Base-by-base conservation (phyloP, 2,888 invertebrate genomes). In the Auanema freiburgensis region DNA sequence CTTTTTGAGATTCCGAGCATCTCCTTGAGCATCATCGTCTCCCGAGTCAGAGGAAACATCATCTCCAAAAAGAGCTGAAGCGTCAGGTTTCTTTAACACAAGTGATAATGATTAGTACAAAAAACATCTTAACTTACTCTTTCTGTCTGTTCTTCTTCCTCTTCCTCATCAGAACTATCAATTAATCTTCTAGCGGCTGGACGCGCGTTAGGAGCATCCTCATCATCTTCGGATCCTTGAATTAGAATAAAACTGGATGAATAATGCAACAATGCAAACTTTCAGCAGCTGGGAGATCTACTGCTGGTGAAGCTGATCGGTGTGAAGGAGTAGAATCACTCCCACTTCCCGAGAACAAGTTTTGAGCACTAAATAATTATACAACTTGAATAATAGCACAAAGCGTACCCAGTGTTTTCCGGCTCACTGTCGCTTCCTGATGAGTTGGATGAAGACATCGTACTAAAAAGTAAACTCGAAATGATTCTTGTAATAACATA, bases 11-110 rank as follows among this genome's bases (percentile, higher is more conserved):
- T 24, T 21, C 10, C 46, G 46, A 6, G 51, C 63, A 58, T 64
- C 46, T 58, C 69, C 44, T 53, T 63, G 42, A 43, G 64, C 60
- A 56, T 66, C 44, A 59, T 68, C 63, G 60, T n/a, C 52, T 40
- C 18, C 23, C 21, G 59, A 57, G 59, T 68, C 67, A 8, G 69
- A 67, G 2, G 65, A 64, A 6, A 66, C 61, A 4, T 66, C 54
- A 42, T 72, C 69, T 12, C 72, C 72, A 59, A 72, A 72, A 21
- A 72, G 50, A n/a, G 63, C 44, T 10, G 57, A 11, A 14, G 42
- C 40, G 14, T 25, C 24, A 12, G 53, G 33, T 14, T 49, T 33
- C 33, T 33, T 33, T 3, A 33, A 33, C 8, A 33, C 3, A 8
- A 33, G 33, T 33, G n/a, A n/a, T n/a, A 33, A 33, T 33, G 33